A percentile compares a stretch with the other conserved stretches of the same genome.
Conservation (phyloP, 2,888 invertebrate species). For the Anticlea derivata region DNA sequence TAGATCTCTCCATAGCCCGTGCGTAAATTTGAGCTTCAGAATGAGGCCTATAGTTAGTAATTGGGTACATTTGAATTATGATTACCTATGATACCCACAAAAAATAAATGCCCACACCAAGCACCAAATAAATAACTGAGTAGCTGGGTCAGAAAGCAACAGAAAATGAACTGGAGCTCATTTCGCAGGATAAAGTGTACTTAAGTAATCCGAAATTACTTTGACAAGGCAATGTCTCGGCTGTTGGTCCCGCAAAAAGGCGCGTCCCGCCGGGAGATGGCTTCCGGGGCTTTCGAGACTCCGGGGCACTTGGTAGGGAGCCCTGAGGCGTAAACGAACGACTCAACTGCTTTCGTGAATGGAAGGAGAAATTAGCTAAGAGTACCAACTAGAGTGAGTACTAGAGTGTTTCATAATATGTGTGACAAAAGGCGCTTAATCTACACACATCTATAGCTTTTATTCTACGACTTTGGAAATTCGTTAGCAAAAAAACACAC, state of each 20-base stretch:
- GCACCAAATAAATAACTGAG: background rate
- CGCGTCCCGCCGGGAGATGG: conserved; percentile 14
- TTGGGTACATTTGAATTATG: no score
- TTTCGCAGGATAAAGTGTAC: conserved; percentile 19
- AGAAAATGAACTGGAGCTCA: conserved; percentile 10
- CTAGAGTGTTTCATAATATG: no score
- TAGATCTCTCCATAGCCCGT: no score
- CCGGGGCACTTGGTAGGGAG: conserved; percentile 17
- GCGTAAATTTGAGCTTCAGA: no score
- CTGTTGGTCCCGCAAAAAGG: conserved; percentile 22
- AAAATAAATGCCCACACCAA: background rate
- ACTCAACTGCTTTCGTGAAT: background rate
- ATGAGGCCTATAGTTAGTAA: no score
- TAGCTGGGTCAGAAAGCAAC: background rate
- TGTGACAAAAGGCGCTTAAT: no score
- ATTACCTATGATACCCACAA: no score
- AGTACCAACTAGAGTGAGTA: no score
- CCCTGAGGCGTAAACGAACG: background rate
- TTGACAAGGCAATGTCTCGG: conserved; percentile 22
- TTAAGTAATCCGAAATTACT: conserved; percentile 22
- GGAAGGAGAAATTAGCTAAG: background rate
- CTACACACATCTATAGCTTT: no score
- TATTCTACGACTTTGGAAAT: no score
- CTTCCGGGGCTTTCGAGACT: conserved; percentile 6
- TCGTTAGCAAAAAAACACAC: no score